These are phyloP conservation scores for Platerodrilus igneus DNA, from an alignment of 2,888 invertebrate species.

Conservation along the genomic window DNA sequence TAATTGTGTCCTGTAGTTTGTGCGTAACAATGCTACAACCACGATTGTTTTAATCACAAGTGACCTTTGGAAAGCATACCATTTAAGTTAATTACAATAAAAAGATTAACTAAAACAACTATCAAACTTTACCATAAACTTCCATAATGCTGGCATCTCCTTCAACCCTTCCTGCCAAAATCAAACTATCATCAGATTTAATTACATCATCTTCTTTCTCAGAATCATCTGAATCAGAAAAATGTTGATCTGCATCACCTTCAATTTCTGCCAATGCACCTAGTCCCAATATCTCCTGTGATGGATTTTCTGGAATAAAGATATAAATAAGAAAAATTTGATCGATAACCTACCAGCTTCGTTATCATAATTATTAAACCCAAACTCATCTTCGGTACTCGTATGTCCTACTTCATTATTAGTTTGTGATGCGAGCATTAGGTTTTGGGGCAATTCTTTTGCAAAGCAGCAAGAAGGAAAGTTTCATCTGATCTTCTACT, in stretches of 20 bases:
- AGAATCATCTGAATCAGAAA: constrained; percentile 58
- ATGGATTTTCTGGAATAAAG: background rate
- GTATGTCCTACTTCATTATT: constrained; percentile 42
- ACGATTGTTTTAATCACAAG: no score
- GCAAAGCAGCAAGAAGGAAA: no score
- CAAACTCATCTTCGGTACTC: constrained; percentile 62
- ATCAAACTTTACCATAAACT: constrained; percentile 67
- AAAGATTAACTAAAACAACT: no score
- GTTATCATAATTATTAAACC: constrained; percentile 70
- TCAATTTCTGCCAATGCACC: constrained; percentile 55
- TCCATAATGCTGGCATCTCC: constrained; percentile 84
- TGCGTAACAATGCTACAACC: no score
- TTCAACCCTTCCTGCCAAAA: constrained; percentile 81
- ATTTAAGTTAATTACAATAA: no score
- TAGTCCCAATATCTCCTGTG: constrained; percentile 50
- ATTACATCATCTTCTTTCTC: constrained; percentile 89
- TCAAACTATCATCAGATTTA: constrained; percentile 81
- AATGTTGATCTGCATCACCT: constrained; percentile 47
- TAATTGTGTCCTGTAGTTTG: no score
- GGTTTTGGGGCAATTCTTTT: no score
- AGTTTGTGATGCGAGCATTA: no score
- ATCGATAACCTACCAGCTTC: constrained; percentile 53
- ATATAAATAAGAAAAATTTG: background rate
- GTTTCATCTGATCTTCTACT: no score
- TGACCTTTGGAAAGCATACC: no score